phyloP scores from a whole-genome alignment of 2,888 invertebrate genomes.

The Pyrrhia umbra region DNA sequence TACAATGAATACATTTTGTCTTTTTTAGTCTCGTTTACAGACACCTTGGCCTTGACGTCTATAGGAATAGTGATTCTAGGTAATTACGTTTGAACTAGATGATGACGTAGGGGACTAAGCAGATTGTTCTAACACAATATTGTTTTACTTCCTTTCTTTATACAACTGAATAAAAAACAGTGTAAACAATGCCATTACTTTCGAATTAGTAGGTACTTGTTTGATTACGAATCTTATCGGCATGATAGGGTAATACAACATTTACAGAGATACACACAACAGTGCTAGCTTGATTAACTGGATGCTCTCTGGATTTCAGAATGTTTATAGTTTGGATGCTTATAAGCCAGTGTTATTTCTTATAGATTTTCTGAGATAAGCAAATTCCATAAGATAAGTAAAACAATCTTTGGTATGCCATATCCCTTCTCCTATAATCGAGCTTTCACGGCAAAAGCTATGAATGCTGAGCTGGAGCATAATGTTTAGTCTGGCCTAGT shows the following conservation, averaged over 20 bases:
- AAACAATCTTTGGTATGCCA: too few relatives aligned
- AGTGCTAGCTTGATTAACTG: not conserved
- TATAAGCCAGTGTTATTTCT: too few relatives aligned
- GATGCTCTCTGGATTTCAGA: not conserved
- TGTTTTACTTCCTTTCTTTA: conserved; percentile 1
- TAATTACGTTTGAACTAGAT: conserved; percentile 20
- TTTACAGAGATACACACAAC: conserved; percentile 10
- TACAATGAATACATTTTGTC: conserved; percentile 2
- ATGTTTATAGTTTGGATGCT: too few relatives aligned
- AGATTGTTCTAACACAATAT: not conserved
- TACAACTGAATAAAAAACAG: conserved; percentile 3
- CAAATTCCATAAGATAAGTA: too few relatives aligned
- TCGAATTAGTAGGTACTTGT: conserved; percentile 1
- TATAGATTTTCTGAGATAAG: too few relatives aligned
- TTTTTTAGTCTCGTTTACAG: not conserved
- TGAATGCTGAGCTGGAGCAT: not conserved
- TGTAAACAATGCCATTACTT: not conserved
- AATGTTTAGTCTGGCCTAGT: conserved; percentile 60
- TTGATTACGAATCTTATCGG: conserved; percentile 10
- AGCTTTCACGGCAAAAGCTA: not conserved
- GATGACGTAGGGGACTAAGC: conserved; percentile 3
- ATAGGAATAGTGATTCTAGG: conserved; percentile 13
- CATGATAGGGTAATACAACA: conserved; percentile 5
- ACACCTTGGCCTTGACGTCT: conserved; percentile 28
- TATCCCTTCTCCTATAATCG: too few relatives aligned